phyloP scores from a whole-genome alignment of 2,113 vertebrate species.

The Desmodus rotundus region DNA sequence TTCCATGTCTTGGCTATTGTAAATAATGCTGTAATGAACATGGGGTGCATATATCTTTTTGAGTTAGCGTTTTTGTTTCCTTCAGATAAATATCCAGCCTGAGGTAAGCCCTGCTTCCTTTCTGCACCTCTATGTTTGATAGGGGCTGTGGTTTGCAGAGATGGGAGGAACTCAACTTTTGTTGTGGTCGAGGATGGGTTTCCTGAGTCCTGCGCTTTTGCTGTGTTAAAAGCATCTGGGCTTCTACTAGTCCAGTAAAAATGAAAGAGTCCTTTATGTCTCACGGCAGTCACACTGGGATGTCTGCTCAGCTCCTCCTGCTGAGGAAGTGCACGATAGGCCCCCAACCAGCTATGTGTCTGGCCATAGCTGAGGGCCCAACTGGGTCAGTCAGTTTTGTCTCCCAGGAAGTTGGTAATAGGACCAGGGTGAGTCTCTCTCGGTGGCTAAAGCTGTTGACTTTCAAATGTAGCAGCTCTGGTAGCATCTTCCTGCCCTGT shows the following conservation, averaged over 20 bases:
- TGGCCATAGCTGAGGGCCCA: neutral
- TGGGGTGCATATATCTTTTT: neutral
- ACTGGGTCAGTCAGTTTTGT: neutral
- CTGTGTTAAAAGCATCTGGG: neutral
- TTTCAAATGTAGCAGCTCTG: neutral
- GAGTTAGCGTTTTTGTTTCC: neutral
- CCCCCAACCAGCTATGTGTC: neutral
- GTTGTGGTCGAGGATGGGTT: neutral
- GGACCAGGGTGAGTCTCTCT: neutral
- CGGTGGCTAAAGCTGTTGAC: neutral
- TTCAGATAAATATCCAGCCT: neutral
- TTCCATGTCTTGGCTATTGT: neutral
- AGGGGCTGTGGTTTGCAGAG: neutral
- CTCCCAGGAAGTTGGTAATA: neutral
- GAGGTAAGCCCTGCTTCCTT: neutral
- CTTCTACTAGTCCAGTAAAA: neutral
- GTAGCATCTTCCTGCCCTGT: accelerated
- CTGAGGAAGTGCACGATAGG: accelerated
- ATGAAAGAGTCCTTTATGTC: neutral
- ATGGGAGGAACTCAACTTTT: neutral
- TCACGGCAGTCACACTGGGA: accelerated
- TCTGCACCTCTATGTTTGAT: too few relatives aligned
- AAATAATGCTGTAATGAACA: neutral
- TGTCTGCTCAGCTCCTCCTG: neutral
- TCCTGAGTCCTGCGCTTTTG: neutral